Evolutionary conservation across 2,888 invertebrate genomes (phyloP), one percentile per base, ranked within the genome.

Genomic region (Drosophila neutralis): DNA sequence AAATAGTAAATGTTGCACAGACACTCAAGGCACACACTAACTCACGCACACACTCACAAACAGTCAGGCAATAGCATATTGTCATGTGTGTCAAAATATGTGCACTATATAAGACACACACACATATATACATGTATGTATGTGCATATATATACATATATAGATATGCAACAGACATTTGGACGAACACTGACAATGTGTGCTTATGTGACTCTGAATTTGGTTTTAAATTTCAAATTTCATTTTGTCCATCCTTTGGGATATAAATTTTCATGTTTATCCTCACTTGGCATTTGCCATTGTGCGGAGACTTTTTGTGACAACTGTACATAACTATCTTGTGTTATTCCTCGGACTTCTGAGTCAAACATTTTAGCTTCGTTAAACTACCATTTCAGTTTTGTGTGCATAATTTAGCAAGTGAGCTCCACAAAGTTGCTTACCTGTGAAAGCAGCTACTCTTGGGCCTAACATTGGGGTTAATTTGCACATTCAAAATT

Each of bases 21-120:
- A 66, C 69, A 75, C 74, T 63, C 57, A 57, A 59, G 74, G 51
- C 63, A 65, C 57, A 67, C 29, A 57, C 58, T 57, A 59, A 64
- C 62, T 36, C 65, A 71, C 61, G 52, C 42, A 27, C 62, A 56
- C 21, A 48, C 54, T 18, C 54, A 38, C n/a, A 65, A 66, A 62
- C 61, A 51, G 57, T 51, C 60, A 60, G 57, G 67, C 58, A 69
- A 76, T 70, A 80, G 65, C 82, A 86, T 82, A 80, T 82, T 88
- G 73, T 79, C 70, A 77, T 4, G 4, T 15, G 8, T 86, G 86
- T 78, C 78, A 86, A 86, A 85, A 85, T 85, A 88, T 86, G 87
- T 85, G 78, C 88, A 83, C 72, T 73, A 75, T 71, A 83, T 69
- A 73, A 83, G 18, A 49, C 38, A 59, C 35, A 42, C 29, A 48